Evolutionary conservation across 2,113 vertebrate species (phyloP).

Genomic region (Pachyramphus minor): DNA sequence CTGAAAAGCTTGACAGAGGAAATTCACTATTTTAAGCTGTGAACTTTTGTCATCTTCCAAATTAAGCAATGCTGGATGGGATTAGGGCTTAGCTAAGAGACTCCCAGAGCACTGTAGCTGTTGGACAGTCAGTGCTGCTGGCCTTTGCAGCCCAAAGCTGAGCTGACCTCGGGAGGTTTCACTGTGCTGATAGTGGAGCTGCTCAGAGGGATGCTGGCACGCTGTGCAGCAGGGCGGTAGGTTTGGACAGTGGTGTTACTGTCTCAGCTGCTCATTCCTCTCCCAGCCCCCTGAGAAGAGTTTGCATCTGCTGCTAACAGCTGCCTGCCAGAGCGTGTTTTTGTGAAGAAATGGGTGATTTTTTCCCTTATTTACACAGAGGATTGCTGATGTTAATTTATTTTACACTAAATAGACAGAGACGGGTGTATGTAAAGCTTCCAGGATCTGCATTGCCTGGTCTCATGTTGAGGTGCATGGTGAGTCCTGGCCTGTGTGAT

Average conservation of each 20-base stretch:
- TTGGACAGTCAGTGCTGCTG: not conserved
- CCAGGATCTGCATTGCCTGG: not conserved
- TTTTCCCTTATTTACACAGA: not conserved
- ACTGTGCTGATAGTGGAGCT: not conserved
- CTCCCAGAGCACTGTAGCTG: not conserved
- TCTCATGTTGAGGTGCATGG: not conserved
- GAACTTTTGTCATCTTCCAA: conserved; percentile 29
- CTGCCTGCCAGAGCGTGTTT: not conserved
- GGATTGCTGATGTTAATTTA: not conserved
- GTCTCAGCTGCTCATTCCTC: conserved; percentile 40
- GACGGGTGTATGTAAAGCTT: not conserved
- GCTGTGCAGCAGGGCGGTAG: rapidly evolving
- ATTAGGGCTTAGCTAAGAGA: not conserved
- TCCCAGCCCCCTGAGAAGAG: not conserved
- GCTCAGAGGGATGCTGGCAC: not conserved
- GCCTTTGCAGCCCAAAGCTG: not conserved
- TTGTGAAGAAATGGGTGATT: not conserved
- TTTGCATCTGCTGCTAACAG: conserved; percentile 4
- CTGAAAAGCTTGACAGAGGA: not conserved
- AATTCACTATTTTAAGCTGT: not conserved
- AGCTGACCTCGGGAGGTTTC: not conserved
- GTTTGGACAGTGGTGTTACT: not conserved
- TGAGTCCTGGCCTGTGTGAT: not conserved
- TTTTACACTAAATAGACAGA: not conserved
- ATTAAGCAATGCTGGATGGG: not conserved